A percentile compares a stretch with the other conserved stretches of the same genome.
Evolutionary conservation across 2,797 vertebrate genomes (phyloP).

Genomic region (Rhinella marina): DNA sequence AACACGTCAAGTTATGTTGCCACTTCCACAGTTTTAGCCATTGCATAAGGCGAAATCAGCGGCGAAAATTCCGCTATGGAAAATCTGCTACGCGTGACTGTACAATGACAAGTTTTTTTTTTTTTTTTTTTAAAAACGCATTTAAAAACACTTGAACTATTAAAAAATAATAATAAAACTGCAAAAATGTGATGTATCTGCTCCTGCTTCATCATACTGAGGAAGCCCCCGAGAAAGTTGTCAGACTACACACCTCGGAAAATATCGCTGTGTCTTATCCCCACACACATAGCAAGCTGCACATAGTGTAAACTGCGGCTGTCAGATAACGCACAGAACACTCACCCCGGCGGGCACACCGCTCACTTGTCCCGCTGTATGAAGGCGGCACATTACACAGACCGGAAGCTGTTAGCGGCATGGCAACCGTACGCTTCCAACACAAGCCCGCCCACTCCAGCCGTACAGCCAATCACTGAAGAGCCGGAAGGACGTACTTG

Average conservation of each 20-base stretch:
- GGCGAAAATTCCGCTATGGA: too few species aligned
- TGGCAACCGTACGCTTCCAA: slow-evolving; percentile 25
- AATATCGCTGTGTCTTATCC: background rate
- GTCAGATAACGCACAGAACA: background rate
- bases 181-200: too few species aligned
- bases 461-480: background rate
- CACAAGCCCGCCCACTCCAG: background rate
- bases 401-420: slow-evolving; percentile 13
- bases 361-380: background rate
- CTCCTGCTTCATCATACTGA: too few species aligned
- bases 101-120: too few species aligned
- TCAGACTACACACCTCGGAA: background rate
- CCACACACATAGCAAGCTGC: too few species aligned
- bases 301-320: background rate
- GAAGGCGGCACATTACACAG: background rate
- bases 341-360: background rate
- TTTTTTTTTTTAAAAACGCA: too few species aligned
- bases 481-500: background rate
- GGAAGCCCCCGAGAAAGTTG: background rate
- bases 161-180: too few species aligned
- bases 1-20: too few species aligned
- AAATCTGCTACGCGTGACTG: too few species aligned
- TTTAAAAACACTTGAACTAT: too few species aligned
- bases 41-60: too few species aligned
- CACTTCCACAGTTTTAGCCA: too few species aligned